Evolutionary conservation across 2,113 vertebrate genomes (phyloP).

Genomic region (Tamias sibiricus): DNA sequence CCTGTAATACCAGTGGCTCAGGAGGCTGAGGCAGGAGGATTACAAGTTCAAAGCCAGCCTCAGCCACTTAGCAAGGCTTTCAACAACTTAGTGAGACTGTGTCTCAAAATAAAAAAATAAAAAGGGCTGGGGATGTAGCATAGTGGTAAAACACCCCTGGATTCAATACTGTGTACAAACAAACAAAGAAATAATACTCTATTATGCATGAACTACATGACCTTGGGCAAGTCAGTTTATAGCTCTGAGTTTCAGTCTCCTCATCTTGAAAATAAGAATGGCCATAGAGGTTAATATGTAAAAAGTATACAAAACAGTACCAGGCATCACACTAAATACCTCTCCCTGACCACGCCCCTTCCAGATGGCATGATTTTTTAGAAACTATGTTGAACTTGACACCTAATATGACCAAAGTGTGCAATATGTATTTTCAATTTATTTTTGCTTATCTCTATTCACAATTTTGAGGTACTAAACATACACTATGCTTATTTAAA

Average conservation of each 20-base stretch:
- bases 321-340: neutral
- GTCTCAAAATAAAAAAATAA: no score
- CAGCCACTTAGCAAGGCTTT: no score
- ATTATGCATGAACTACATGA: neutral
- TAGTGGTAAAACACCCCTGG: no score
- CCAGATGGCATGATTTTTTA: neutral
- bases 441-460: neutral
- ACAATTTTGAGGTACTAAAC: neutral
- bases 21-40: no score
- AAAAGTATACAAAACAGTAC: neutral
- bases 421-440: neutral
- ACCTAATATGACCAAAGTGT: neutral
- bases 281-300: neutral
- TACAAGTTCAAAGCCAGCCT: no score
- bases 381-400: neutral
- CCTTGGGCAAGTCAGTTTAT: neutral
- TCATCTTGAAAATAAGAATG: neutral
- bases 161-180: no score
- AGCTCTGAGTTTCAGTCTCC: neutral
- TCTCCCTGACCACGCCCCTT: neutral
- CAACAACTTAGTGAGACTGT: no score
- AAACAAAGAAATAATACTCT: neutral
- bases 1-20: no score
- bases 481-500: neutral
- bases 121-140: no score